These are phyloP conservation scores for Campylomormyrus numenius DNA, from an alignment of 2,113 vertebrate genomes.

Conservation along the genomic window DNA sequence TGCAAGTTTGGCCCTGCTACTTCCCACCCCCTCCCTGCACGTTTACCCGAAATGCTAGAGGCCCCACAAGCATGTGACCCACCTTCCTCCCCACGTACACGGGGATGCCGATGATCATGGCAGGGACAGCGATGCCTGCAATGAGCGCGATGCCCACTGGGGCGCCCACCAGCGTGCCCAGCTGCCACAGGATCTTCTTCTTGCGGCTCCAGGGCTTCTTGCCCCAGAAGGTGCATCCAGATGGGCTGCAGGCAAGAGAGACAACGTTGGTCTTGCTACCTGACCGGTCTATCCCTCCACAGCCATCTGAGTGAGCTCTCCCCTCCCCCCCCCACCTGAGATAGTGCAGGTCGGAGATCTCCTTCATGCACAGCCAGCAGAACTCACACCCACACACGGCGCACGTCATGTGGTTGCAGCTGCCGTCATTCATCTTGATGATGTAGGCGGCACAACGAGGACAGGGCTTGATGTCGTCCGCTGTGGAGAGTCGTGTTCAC, in stretches of 20 bases:
- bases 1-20: not conserved
- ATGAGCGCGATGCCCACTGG: conserved; percentile 96
- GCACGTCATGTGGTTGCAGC: conserved; percentile 99
- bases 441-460: conserved; percentile 96
- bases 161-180: conserved; percentile 92
- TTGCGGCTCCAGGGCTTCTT: conserved; percentile 99
- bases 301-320: not conserved
- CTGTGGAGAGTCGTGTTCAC: conserved; percentile 49
- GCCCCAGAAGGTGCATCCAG: conserved; percentile 97
- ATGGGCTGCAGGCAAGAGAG: conserved; percentile 66
- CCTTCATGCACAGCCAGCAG: conserved; percentile 99
- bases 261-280: not conserved
- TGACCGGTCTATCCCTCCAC: not conserved
- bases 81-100: conserved; percentile 97
- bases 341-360: conserved; percentile 99
- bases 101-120: conserved; percentile 97
- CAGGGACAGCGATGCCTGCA: conserved; percentile 94
- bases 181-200: conserved; percentile 97
- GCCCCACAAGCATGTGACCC: conserved; percentile 17
- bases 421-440: conserved; percentile 99
- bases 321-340: conserved; percentile 72
- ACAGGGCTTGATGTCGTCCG: conserved; percentile 97
- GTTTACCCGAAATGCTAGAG: not conserved
- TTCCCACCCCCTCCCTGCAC: not conserved
- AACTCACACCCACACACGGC: conserved; percentile 97